Evolutionary conservation across 1,140 invertebrate species (phyloP).

Genomic region (Caenorhabditis tropicalis): DNA sequence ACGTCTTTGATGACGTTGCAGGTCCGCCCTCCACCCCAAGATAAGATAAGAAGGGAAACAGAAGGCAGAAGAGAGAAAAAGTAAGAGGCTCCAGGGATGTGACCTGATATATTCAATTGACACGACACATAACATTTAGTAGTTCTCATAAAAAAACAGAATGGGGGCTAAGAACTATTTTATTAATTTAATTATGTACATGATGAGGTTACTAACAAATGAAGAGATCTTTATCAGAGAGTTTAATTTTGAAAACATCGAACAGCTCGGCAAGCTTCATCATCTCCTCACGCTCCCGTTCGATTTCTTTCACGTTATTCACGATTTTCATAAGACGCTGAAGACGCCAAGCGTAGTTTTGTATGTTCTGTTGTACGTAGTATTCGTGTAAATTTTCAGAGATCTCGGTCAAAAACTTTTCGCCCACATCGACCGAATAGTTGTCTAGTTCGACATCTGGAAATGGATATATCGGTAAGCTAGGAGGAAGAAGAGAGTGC

Average conservation of each 20-base stretch:
- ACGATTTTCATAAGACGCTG: conserved; percentile 17
- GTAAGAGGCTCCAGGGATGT: neutral
- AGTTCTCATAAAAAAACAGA: no score
- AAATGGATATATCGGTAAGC: no score
- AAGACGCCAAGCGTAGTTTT: conserved; percentile 26
- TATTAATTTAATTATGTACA: no score
- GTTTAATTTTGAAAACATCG: conserved; percentile 30
- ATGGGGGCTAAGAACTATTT: no score
- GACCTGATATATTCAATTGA: neutral
- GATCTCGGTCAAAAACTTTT: neutral
- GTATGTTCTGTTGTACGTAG: neutral
- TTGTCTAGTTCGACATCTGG: conserved; percentile 5
- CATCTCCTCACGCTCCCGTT: conserved; percentile 17
- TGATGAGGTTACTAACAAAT: neutral
- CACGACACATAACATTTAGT: neutral
- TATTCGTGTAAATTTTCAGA: conserved; percentile 26
- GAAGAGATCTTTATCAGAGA: conserved; percentile 20
- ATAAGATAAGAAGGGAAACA: neutral
- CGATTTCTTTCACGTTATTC: conserved; percentile 34
- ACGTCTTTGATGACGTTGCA: neutral
- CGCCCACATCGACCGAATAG: neutral
- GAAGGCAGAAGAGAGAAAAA: neutral
- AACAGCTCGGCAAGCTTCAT: conserved; percentile 33
- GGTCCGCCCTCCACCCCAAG: no score
- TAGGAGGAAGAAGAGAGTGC: no score